phyloP scores from a whole-genome alignment of 1,140 invertebrate genomes.

The Armadillidium nasatum region DNA sequence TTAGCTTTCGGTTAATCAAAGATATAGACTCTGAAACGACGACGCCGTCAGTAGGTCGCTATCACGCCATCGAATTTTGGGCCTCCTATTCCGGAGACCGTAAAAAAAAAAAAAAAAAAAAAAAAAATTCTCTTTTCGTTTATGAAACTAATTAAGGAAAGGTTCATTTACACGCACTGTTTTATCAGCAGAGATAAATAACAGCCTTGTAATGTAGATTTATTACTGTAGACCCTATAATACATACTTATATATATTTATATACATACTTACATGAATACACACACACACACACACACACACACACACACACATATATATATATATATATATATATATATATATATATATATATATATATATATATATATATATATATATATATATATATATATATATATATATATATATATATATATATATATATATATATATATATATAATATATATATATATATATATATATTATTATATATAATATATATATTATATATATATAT shows the following conservation, averaged over 20 bases:
- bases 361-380: background rate
- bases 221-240: too few relatives aligned
- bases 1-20: slow-evolving; percentile 3
- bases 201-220: too few relatives aligned
- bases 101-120: too few relatives aligned
- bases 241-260: too few relatives aligned
- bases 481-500: too few relatives aligned
- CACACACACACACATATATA: background rate
- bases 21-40: background rate
- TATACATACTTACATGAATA: background rate
- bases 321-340: background rate
- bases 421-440: too few relatives aligned
- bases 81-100: background rate
- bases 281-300: background rate
- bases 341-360: slow-evolving; percentile 6
- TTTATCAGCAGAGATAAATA: too few relatives aligned
- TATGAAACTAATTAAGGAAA: background rate
- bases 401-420: too few relatives aligned
- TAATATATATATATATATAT: too few relatives aligned
- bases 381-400: too few relatives aligned
- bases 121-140: background rate
- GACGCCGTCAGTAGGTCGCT: background rate
- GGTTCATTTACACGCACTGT: background rate
- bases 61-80: background rate
- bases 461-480: too few relatives aligned